Base-by-base conservation (phyloP, 2,113 vertebrate species). In the Leptobrachium leishanense region DNA sequence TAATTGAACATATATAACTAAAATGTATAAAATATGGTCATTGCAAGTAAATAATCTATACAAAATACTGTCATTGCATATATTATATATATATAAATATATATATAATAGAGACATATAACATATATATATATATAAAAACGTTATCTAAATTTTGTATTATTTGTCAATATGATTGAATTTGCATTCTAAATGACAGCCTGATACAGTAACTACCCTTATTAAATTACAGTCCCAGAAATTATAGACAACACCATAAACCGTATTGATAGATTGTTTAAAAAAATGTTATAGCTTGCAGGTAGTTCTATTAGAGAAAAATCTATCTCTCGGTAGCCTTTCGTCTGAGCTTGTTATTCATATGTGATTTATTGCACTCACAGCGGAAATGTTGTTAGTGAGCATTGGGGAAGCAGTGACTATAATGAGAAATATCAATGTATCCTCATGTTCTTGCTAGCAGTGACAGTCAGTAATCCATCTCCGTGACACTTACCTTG, bases 401-500 rank as follows among this genome's bases (percentile, higher is more conserved):
- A 93, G 91, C 90, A 77, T 88, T 92, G 90, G 91, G 88, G 91
- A 90, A 92, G 91, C 90, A 86, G 90, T 90, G 92, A 89, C 90
- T 90, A 91, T 92, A 94, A 94, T 95, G 94, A 95, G 92, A 93
- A 93, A 94, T 94, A 94, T 93, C 94, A 93, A 94, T 94, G 93
- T 92, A 93, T 94, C 93, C 92, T 96, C 93, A 92, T 95, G 93
- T 94, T 92, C 90, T 85, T 84, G 88, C 89, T 91, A 80, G 83
- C 85, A 83, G 85, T 93, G 94, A 95, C 93, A 95, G 92, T 91
- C 89, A 90, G 88, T 90, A 90, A 95, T 96, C 94, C 92, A 94
- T 96, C 94, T 95, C 93, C 2, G 87, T 95, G 95, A 95, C 94
- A 95, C 89, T 95, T 93, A 95, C 94, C 94, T 95, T 94, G 94